Base-by-base conservation (phyloP, 2,888 invertebrate species). In the Mesorhabditis spiculigera region DNA sequence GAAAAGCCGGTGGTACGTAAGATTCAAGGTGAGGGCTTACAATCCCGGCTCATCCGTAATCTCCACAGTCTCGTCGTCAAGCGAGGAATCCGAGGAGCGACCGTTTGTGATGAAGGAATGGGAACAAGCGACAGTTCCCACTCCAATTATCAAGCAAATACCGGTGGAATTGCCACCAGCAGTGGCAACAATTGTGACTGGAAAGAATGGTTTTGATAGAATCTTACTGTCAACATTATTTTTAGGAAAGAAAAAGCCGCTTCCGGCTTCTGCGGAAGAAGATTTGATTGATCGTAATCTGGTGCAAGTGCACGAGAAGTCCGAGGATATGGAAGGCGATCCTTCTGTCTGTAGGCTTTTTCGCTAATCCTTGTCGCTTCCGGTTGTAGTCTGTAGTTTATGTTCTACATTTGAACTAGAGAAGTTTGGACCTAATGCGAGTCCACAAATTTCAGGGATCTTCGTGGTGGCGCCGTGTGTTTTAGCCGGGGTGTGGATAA, bases 41-140 rank as follows among this genome's bases (percentile, higher is more conserved):
- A 10, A 44, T 43, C 41, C 44, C 28, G 41, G 45, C 45, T n/a
- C 61, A 71, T 5, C 5, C n/a, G 16, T 58, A n/a, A 58, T 41
- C 50, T 16, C 6, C 41, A 61, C 16, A 5, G 4, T n/a, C 10
- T 13, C 45, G 43, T 45, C 50, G 45, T 63, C 43, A 63, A 16
- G 68, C 10, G 73, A 71, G 41, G 68, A 63, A 4, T 66, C 45
- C 8, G 70, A 71, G 50, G 64, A 61, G 28, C 73, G 68, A 6
- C 81, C 81, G 45, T 79, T 81, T 63, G 44, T 76, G 8, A 81
- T 79, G 79, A 77, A 74, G 58, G 73, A 73, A 5, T 81, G 81
- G 81, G 41, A 64, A 4, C 64, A 70, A 4, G 64, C 66, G 43
- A 43, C 68, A 5, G 65, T 45, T 13, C 61, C 71, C 13, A 68